These are phyloP conservation scores for Chiroxiphia lanceolata DNA, from an alignment of 2,797 vertebrate species.

Conservation along the genomic window DNA sequence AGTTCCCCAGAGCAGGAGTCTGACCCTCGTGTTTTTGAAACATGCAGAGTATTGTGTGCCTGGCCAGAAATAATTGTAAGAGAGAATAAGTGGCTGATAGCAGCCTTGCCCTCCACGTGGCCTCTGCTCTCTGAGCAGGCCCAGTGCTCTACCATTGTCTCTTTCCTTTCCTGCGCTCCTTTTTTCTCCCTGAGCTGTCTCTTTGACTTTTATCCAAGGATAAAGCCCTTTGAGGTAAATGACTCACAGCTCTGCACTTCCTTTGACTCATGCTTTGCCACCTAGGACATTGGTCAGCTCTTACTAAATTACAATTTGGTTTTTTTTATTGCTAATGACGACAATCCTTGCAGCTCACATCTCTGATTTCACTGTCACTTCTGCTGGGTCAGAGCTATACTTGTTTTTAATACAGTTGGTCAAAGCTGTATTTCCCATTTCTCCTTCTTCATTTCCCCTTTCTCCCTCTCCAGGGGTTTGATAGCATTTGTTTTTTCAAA, in stretches of 20 bases:
- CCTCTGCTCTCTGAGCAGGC: neutral
- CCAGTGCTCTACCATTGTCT: neutral
- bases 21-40: neutral
- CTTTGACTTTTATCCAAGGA: slow-evolving; percentile 39
- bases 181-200: neutral
- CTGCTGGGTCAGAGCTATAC: neutral
- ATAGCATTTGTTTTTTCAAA: neutral
- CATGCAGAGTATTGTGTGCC: neutral
- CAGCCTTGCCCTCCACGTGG: neutral
- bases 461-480: neutral
- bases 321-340: neutral
- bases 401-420: neutral
- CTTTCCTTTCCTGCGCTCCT: neutral
- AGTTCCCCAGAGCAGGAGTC: neutral
- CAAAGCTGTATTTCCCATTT: neutral
- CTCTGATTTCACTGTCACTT: slow-evolving; percentile 9
- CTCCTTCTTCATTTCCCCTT: neutral
- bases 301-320: neutral
- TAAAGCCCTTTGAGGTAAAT: slow-evolving; percentile 35
- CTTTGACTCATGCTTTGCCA: slow-evolving; percentile 41
- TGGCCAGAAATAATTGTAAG: neutral
- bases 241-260: slow-evolving; percentile 16
- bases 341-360: neutral
- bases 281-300: slow-evolving; percentile 25
- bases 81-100: neutral